Conservation (phyloP, 2,797 vertebrate genomes). For the Sphaeramia orbicularis region DNA sequence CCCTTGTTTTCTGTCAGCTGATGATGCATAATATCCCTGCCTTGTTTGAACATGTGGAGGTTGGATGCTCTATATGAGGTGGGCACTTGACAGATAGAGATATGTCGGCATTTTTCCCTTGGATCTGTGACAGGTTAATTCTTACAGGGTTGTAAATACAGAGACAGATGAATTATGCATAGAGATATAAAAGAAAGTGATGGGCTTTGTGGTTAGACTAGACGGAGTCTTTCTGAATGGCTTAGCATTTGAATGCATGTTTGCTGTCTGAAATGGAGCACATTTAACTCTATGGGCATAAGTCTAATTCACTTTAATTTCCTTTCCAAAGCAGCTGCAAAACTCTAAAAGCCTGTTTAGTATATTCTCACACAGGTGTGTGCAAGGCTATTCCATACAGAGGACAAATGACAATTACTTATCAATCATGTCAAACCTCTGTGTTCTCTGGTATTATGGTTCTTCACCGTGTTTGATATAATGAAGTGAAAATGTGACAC, state of each 20-base stretch:
- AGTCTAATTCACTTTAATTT: conserved; percentile 19
- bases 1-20: conserved; percentile 79
- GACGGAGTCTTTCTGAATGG: conserved; percentile 51
- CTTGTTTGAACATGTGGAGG: conserved; percentile 63
- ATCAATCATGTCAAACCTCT: too few relatives aligned
- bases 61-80: conserved; percentile 52
- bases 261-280: conserved; percentile 39
- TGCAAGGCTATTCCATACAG: conserved; percentile 5
- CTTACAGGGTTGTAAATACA: conserved; percentile 78
- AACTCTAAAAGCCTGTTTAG: conserved; percentile 22
- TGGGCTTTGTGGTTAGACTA: conserved; percentile 54
- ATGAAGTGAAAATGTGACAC: too few relatives aligned
- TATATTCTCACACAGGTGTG: background rate
- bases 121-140: conserved; percentile 77
- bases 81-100: conserved; percentile 71
- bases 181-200: conserved; percentile 61
- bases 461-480: too few relatives aligned
- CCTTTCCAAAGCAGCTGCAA: conserved; percentile 31
- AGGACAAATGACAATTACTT: conserved; percentile 4
- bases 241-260: conserved; percentile 64
- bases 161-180: conserved; percentile 80
- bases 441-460: too few relatives aligned
- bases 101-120: conserved; percentile 56
- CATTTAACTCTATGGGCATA: conserved; percentile 16
- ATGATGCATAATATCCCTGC: conserved; percentile 76